A percentile compares a stretch with the other conserved stretches of the same genome.
Evolutionary conservation across 2,797 vertebrate genomes (phyloP).

Genomic region (Acipenser ruthenus): DNA sequence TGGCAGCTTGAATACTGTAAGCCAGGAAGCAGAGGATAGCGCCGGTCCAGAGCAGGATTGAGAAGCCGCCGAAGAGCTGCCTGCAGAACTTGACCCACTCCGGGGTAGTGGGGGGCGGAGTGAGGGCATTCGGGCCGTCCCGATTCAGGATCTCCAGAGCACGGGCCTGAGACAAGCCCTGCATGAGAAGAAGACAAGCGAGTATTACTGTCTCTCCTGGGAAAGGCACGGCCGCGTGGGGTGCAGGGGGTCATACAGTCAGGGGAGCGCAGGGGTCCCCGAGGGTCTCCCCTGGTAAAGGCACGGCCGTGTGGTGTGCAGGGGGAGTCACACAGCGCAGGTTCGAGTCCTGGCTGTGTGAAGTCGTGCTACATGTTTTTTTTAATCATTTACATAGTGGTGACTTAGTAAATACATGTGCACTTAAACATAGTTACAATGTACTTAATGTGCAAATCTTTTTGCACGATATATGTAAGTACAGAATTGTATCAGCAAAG

Average conservation of each 20-base stretch:
- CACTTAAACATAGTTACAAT: no score
- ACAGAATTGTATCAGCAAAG: no score
- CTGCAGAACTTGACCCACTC: constrained; percentile 95
- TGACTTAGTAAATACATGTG: no score
- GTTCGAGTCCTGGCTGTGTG: no score
- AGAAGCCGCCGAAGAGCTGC: constrained; percentile 91
- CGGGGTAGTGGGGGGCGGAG: constrained; percentile 80
- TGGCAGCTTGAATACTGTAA: constrained; percentile 78
- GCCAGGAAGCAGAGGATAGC: constrained; percentile 87
- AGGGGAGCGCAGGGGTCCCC: background rate
- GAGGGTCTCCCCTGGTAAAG: no score
- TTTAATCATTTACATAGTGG: no score
- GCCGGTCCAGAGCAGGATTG: constrained; percentile 85
- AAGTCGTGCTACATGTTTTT: no score
- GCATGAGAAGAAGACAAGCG: background rate
- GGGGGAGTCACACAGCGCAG: no score
- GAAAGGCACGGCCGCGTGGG: no score
- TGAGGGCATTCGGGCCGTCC: constrained; percentile 79
- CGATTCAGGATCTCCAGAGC: constrained; percentile 69
- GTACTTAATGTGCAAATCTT: no score
- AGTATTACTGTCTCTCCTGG: background rate
- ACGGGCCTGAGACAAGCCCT: constrained; percentile 70
- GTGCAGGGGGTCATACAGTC: background rate
- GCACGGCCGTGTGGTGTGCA: no score
- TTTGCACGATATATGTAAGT: no score